Base-by-base conservation (phyloP, 1,140 invertebrate genomes). In the Caerostris extrusa region DNA sequence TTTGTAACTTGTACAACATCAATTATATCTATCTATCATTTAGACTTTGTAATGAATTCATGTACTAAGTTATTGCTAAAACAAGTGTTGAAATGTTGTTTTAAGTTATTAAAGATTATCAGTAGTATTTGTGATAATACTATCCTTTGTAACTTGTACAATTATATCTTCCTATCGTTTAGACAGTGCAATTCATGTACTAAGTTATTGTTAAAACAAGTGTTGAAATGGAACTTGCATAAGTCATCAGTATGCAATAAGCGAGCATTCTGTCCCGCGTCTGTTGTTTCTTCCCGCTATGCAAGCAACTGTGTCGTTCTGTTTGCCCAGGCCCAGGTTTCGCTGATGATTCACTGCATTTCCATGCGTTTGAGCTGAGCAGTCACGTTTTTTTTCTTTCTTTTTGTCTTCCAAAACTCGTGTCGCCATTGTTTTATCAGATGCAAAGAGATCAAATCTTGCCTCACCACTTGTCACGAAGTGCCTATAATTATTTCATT, bases 301-400 rank as follows among this genome's bases (percentile, higher is more conserved):
- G 69, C 69, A 77, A 8, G 69, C 69, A 77, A 34, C 19, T 53
- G 82, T 83, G 56, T 83, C 53, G n/a, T 83, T 57, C 3, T 83
- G 56, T 83, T 83, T 83, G 14, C 56, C 17, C 82, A 57, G 53
- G 12, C 56, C 56, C n/a, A 56, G 53, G 0, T 34, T 34, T 34
- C 34, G 34, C 53, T 34, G 12, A 34, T 77, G 69, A 77, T 77
- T 77, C 69, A 77, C 69, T 50, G 34, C 69, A 50, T 77, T 77
- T 71, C 34, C 69, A 77, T 50, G 19, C 69, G 10, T 77, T 77
- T 77, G 69, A 5, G 61, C 61, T 12, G 10, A 12, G 12, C 3
- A 10, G 69, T 77, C 69, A 77, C 69, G 69, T 77, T 77, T 77
- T 77, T 53, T 53, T 53, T 34, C 7, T 71, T 34, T 34, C 2